These are phyloP conservation scores for Chironomus tepperi DNA, from an alignment of 1,140 invertebrate species.

Conservation along the genomic window DNA sequence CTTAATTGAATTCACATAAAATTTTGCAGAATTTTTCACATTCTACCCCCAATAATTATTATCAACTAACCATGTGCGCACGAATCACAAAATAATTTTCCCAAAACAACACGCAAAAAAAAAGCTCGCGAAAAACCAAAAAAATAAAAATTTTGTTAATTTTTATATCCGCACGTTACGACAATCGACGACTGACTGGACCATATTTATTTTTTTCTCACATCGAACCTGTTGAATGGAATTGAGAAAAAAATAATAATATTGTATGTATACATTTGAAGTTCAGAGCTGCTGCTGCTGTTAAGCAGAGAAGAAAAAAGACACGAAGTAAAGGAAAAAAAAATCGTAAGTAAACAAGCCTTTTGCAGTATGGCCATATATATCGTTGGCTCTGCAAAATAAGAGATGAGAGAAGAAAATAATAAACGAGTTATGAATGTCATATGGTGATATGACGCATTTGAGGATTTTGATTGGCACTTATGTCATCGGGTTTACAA, in stretches of 20 bases:
- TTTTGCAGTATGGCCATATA: not conserved
- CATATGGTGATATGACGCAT: too few relatives aligned
- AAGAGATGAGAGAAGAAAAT: not conserved
- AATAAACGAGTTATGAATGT: not conserved
- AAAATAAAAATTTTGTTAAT: not conserved
- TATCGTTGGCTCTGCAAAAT: not conserved
- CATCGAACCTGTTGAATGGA: constrained; percentile 9
- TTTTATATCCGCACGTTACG: constrained; percentile 1
- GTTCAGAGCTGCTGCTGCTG: not conserved
- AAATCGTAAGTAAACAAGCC: not conserved
- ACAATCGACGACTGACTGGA: constrained; percentile 4
- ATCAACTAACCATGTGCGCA: not conserved
- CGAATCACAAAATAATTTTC: not conserved
- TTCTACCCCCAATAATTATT: not conserved
- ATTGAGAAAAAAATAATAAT: not conserved
- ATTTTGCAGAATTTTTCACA: too few relatives aligned
- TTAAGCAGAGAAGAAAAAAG: not conserved
- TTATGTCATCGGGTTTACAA: too few relatives aligned
- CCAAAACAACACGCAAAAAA: not conserved
- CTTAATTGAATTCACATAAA: too few relatives aligned
- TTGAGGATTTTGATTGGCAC: too few relatives aligned
- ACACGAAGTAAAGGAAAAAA: not conserved
- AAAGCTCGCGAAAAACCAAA: not conserved
- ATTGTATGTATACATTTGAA: not conserved
- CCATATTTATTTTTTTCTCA: constrained; percentile 13